Evolutionary conservation across 1,140 invertebrate genomes (phyloP).

Genomic region (Pseudachorutes palmiensis): DNA sequence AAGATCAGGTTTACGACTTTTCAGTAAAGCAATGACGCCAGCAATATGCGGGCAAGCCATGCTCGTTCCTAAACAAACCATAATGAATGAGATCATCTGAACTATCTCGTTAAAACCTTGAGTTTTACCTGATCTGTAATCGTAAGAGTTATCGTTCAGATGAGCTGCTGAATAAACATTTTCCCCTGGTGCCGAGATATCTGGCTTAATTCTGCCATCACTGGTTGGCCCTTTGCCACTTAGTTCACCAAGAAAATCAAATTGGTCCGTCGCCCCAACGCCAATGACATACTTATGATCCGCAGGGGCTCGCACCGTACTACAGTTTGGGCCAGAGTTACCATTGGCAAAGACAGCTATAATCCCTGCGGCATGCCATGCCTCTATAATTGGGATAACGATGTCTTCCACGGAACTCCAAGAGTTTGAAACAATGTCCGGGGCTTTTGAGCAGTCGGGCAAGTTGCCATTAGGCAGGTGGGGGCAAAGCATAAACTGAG

Average conservation of each 20-base stretch:
- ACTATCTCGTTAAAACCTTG: too few species aligned
- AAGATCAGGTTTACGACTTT: not conserved
- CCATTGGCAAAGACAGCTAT: conserved; percentile 22
- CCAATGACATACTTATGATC: not conserved
- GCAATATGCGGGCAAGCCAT: conserved; percentile 16
- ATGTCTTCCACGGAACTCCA: conserved; percentile 1
- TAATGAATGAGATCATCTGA: conserved; percentile 1
- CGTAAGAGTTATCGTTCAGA: too few species aligned
- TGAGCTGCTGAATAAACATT: conserved; percentile 14
- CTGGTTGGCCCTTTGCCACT: not conserved
- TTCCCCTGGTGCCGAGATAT: conserved; percentile 16
- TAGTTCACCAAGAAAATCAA: not conserved
- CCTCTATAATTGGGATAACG: not conserved
- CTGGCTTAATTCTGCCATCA: not conserved
- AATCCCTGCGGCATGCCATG: conserved; percentile 10
- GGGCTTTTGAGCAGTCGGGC: conserved; percentile 9
- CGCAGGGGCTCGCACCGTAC: not conserved
- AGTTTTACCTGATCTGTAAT: too few species aligned
- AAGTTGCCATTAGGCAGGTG: not conserved
- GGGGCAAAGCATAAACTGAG: conserved; percentile 14
- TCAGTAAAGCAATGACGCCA: conserved; percentile 13
- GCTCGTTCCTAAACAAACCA: not conserved
- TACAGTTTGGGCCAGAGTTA: not conserved
- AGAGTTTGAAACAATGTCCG: conserved; percentile 15
- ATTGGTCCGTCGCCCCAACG: not conserved